phyloP scores from a whole-genome alignment of 2,797 vertebrate species.

The Mycteria americana region DNA sequence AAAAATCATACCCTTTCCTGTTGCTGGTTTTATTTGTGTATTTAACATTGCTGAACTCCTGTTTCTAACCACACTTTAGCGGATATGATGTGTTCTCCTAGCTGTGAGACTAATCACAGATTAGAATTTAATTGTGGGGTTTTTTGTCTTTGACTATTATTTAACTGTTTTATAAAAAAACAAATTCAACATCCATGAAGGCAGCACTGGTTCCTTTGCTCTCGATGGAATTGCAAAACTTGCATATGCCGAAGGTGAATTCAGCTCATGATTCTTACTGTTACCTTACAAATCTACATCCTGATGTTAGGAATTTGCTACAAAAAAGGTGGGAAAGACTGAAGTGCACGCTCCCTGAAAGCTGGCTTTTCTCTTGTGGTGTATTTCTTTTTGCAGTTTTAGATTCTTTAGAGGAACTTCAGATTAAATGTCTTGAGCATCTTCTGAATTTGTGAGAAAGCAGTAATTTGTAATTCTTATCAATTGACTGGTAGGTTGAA shows the following conservation, averaged over 20 bases:
- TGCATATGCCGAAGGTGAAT: background rate
- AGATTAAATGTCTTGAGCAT: background rate
- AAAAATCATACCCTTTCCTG: background rate
- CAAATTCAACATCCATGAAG: background rate
- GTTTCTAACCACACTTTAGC: background rate
- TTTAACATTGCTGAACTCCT: background rate
- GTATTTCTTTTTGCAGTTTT: background rate
- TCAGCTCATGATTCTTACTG: background rate
- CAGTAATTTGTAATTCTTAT: background rate
- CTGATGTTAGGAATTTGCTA: background rate
- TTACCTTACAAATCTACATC: background rate
- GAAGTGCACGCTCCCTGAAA: background rate
- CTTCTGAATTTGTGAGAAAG: background rate
- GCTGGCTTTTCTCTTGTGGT: background rate
- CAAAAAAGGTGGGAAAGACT: background rate
- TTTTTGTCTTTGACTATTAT: background rate
- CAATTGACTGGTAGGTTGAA: background rate
- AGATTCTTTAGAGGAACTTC: background rate
- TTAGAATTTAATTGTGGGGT: background rate
- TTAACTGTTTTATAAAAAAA: background rate
- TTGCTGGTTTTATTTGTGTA: slow-evolving; percentile 21
- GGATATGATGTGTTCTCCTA: background rate
- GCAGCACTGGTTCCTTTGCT: background rate
- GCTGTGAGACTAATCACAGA: background rate
- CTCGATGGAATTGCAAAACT: background rate